Base-by-base conservation (phyloP, 2,797 vertebrate species). In the Pristis pectinata region DNA sequence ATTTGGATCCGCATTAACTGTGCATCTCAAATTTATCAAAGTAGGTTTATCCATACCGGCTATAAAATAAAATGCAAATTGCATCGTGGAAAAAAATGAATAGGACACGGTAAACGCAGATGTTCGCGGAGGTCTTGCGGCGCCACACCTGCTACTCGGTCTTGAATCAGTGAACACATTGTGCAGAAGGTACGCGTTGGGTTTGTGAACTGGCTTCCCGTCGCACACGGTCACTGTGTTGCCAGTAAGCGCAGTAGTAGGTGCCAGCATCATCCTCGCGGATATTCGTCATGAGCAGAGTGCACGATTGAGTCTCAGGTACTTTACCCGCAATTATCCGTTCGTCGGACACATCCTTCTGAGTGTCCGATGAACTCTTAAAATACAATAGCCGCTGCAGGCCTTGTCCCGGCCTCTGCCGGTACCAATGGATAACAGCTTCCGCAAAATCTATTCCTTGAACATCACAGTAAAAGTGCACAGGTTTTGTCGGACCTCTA, bases 361-460 rank as follows among this genome's bases (percentile, higher is more conserved):
- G 11, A 1, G 0, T 3, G 0, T 64, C 19, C 15, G 49, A 2
- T 41, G 44, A n/a, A 49, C 5, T 82, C 37, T 41, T 77, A 34
- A 95, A 61, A 61, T 95, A 95, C 0, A 89, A 5, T 30, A 94
- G 19, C 11, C 64, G 7, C 27, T 44, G 49, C 37, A 37, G 37
- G 27, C 53, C 41, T 94, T 95, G 53, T 22, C 87, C 94, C 0
- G 95, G 82, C 77, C 41, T 95, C 67, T 96, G 94, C 85, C 95
- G 96, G 87, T 96, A 96, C 95, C 95, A 96, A 19, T 95, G 95
- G 15, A 96, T 13, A 37, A 76, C 56, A 0, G 0, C 41, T 8
- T 0, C 0, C 22, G 22, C 34, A 61, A 95, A 34, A 24, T 53
- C 11, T 5, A 0, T 0, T 34, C 0, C 41, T 11, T 37, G 72